Percentiles rank a stretch among this genome's conserved stretches.
These are phyloP conservation scores for Blastomussa wellsi DNA, from an alignment of 92 coral and sea anemone species.

Conservation along the genomic window DNA sequence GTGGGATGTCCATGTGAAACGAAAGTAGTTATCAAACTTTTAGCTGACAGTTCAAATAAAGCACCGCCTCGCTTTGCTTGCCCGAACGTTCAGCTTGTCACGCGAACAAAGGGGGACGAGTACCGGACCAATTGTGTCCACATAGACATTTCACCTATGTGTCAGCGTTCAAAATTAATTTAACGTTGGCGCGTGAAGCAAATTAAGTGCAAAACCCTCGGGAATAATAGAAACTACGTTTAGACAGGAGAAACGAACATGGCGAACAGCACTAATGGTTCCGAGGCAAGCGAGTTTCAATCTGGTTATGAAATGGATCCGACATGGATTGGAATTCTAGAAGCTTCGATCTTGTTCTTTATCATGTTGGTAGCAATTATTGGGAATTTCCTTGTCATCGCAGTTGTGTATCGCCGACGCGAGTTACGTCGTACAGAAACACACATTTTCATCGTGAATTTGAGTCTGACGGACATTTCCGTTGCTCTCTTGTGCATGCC, in stretches of 20 bases:
- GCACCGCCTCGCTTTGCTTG: neutral
- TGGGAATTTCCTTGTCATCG: constrained; percentile 59
- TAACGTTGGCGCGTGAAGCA: constrained; percentile 11
- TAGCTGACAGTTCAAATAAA: constrained; percentile 9
- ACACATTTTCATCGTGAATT: constrained; percentile 58
- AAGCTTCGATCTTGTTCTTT: constrained; percentile 35
- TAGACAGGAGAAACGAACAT: neutral
- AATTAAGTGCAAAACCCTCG: constrained; percentile 16
- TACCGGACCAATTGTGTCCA: constrained; percentile 2
- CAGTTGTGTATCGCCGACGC: constrained; percentile 61
- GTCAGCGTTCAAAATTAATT: neutral
- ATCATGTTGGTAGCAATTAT: constrained; percentile 49
- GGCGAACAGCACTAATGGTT: neutral
- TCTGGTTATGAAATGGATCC: constrained; percentile 4
- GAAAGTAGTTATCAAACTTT: constrained; percentile 10
- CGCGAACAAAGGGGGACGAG: neutral
- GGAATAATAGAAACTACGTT: neutral
- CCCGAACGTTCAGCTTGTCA: neutral
- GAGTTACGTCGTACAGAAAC: constrained; percentile 62
- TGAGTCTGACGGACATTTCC: constrained; percentile 61
- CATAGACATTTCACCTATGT: neutral
- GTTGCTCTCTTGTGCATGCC: constrained; percentile 69
- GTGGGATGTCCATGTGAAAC: neutral
- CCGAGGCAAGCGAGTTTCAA: neutral
- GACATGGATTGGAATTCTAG: constrained; percentile 51